Conservation (phyloP, 2,888 invertebrate genomes). For the Rhamphomyia laevipes region DNA sequence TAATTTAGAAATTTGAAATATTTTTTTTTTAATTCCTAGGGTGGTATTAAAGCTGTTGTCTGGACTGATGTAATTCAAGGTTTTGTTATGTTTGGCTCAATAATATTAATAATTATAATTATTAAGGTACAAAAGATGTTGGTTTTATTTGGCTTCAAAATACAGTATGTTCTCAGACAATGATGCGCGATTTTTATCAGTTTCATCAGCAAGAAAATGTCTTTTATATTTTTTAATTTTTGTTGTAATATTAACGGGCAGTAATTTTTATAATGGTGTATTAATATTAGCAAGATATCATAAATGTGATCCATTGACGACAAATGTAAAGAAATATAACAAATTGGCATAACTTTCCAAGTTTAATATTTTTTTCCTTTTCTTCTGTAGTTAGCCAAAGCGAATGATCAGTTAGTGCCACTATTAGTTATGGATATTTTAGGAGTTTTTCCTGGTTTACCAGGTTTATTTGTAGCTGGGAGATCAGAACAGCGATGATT, state of each 20-base stretch:
- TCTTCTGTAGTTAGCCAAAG: conserved; percentile 23
- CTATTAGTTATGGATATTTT: conserved; percentile 75
- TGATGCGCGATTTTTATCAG: conserved; percentile 66
- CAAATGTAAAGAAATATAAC: conserved; percentile 50
- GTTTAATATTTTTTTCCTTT: neutral
- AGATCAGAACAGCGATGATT: no score
- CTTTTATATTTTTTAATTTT: conserved; percentile 53
- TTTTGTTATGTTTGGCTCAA: conserved; percentile 60
- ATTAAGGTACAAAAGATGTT: conserved; percentile 59
- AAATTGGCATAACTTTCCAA: neutral
- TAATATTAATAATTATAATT: conserved; percentile 58
- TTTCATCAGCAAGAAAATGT: conserved; percentile 53
- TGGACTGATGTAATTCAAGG: conserved; percentile 77
- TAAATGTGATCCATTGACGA: conserved; percentile 67
- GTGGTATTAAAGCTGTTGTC: conserved; percentile 68
- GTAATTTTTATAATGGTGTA: conserved; percentile 61
- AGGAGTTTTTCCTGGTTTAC: conserved; percentile 63
- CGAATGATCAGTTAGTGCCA: conserved; percentile 70
- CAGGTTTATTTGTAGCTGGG: conserved; percentile 83
- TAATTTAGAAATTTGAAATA: conserved; percentile 17
- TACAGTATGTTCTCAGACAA: conserved; percentile 69
- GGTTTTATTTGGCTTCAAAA: conserved; percentile 67
- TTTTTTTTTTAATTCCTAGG: conserved; percentile 43
- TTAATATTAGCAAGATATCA: conserved; percentile 62
- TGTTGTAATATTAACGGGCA: conserved; percentile 45